These are phyloP conservation scores for Zonitis immaculata DNA, from an alignment of 2,888 invertebrate species.

Conservation along the genomic window DNA sequence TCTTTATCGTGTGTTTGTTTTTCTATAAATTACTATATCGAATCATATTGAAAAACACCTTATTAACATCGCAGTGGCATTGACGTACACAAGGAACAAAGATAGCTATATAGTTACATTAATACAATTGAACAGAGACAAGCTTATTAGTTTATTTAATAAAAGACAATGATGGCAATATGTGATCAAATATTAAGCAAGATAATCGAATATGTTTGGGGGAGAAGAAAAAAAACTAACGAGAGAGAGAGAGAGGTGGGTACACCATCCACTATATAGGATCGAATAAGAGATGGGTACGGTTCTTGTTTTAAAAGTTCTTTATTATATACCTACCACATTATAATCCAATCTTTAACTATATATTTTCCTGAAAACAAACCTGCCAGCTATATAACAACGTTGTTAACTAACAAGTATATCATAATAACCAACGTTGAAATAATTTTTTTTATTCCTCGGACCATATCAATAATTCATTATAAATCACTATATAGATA, in stretches of 20 bases:
- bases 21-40: constrained; percentile 13
- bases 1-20: too few relatives aligned
- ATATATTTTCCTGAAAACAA: neutral
- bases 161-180: constrained; percentile 6
- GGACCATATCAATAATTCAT: neutral
- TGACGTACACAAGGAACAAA: too few relatives aligned
- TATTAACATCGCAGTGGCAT: constrained; percentile 34
- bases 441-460: too few relatives aligned
- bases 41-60: constrained; percentile 29
- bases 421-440: constrained; percentile 38
- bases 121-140: too few relatives aligned
- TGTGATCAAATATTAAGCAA: neutral
- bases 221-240: too few relatives aligned
- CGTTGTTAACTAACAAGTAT: constrained; percentile 42
- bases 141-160: neutral
- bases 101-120: too few relatives aligned
- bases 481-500: too few relatives aligned
- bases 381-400: constrained; percentile 33
- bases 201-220: neutral
- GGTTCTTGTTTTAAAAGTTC: too few relatives aligned
- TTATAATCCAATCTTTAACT: neutral
- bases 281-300: too few relatives aligned
- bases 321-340: constrained; percentile 11
- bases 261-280: neutral
- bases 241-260: too few relatives aligned